Base-by-base conservation (phyloP, 2,113 vertebrate species). In the Ceyx margarethae region DNA sequence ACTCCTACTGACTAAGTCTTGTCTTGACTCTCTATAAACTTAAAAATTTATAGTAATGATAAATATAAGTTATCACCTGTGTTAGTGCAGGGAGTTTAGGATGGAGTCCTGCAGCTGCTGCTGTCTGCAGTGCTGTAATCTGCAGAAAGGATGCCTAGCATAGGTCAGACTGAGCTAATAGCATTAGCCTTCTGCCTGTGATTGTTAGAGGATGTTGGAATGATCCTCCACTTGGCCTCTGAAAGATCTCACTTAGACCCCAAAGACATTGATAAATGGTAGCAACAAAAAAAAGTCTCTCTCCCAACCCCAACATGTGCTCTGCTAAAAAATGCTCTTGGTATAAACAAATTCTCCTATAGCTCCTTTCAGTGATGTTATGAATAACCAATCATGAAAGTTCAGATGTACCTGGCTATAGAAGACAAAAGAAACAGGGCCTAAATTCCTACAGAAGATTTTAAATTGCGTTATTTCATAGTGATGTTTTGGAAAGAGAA, bases 381-480 rank as follows among this genome's bases (percentile, higher is more conserved):
- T 4, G 5, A 82, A 74, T 61, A 54, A 54, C 51, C 77, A 62
- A 76, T 16, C 58, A 46, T 25, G 26, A 66, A 48, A 46, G 50
- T 85, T 91, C 83, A 75, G 60, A 69, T 60, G 64, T 74, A 53
- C 68, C 65, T 89, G 82, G 22, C 72, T 65, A 2, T 48, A 51
- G 62, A 35, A 76, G 51, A 76, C 68, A 37, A 40, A 73, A 85
- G 80, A 71, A 90, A 74, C 33, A 19, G 83, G 58, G 71, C 69
- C 85, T 78, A 21, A 74, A 67, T 94, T 85, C 90, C 60, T 80
- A 61, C 23, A 85, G 72, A 89, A 93, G 48, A 29, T 68, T 85
- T 89, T 43, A 95, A 96, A 96, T 94, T 87, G 69, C 22, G 5
- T 64, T 94, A 65, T 76, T 95, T 84, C 85, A 62, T 60, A 73